Evolutionary conservation across 2,113 vertebrate species (phyloP), one percentile per base, ranked within the genome.

Genomic region (Bubo bubo): DNA sequence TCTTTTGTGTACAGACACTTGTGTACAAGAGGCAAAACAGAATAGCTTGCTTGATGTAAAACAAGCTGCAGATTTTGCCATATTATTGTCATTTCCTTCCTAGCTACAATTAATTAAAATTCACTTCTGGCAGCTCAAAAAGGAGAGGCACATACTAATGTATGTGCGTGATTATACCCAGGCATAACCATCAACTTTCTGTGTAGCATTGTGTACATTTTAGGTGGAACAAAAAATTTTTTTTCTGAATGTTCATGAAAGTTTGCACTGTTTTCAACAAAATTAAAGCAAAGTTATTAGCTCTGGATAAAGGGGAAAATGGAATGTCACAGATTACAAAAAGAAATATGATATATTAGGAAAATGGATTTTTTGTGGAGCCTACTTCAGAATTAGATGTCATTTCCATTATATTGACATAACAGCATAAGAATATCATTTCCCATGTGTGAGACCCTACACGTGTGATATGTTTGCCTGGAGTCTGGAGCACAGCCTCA

Each of bases 1-100:
- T 63, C 88, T 81, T 94, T 97, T 95, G 56, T 94, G 22, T 75
- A 64, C 10, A 63, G 83, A 59, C 76, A 92, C 94, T 56, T 75
- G 77, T 53, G 20, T 75, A 87, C 43, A 93, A 74, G 34, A 92
- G 34, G 50, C 71, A 96, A 88, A 93, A 37, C 4, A 85, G 58
- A 92, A 53, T 43, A 67, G 60, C 26, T 60, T 79, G 12, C 52
- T 35, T 81, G 66, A 41, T 87, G 58, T 81, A 79, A 86, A 89
- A 89, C 72, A 89, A 79, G 37, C 56, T 60, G 23, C 39, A 58
- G 67, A 58, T 80, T 94, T 90, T 86, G 63, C 53, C 3, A 0
- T n/a, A 23, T 21, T 37, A 22, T 59, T 94, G 70, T 72, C 8
- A 14, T 87, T 75, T 15, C 4, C 39, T 60, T 32, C 58, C 43